A percentile compares a stretch with the other conserved stretches of the same genome.
Conservation (phyloP, 2,113 vertebrate genomes). For the Silurus glanis region DNA sequence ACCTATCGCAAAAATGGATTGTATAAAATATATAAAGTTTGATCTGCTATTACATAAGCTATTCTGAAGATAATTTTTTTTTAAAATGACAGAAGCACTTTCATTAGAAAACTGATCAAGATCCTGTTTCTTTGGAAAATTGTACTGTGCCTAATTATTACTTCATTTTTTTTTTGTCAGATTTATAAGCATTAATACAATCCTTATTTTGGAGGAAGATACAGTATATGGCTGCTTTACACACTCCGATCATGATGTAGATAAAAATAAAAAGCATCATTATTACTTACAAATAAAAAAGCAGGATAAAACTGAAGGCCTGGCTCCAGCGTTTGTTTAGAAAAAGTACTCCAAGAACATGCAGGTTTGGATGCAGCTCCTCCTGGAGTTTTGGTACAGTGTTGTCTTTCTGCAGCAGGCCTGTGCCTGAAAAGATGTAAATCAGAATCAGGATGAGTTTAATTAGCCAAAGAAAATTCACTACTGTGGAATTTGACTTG, state of each 20-base stretch:
- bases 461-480: conserved; percentile 7
- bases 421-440: conserved; percentile 56
- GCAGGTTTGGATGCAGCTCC: conserved; percentile 65
- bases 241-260: neutral
- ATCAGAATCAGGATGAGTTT: neutral
- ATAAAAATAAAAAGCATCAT: neutral
- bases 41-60: neutral
- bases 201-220: neutral
- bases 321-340: conserved; percentile 68
- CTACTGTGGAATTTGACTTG: neutral
- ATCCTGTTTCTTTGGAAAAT: neutral
- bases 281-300: conserved; percentile 73
- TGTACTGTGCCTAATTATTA: neutral
- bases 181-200: neutral
- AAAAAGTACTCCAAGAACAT: conserved; percentile 69
- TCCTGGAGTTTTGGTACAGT: conserved; percentile 47
- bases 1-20: neutral
- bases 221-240: neutral
- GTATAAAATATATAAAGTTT: neutral
- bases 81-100: neutral
- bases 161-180: neutral
- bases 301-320: conserved; percentile 68
- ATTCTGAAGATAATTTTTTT: neutral
- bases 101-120: neutral
- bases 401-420: conserved; percentile 58